These are phyloP conservation scores for Conopomorpha cramerella DNA, from an alignment of 1,140 invertebrate species.

Conservation along the genomic window DNA sequence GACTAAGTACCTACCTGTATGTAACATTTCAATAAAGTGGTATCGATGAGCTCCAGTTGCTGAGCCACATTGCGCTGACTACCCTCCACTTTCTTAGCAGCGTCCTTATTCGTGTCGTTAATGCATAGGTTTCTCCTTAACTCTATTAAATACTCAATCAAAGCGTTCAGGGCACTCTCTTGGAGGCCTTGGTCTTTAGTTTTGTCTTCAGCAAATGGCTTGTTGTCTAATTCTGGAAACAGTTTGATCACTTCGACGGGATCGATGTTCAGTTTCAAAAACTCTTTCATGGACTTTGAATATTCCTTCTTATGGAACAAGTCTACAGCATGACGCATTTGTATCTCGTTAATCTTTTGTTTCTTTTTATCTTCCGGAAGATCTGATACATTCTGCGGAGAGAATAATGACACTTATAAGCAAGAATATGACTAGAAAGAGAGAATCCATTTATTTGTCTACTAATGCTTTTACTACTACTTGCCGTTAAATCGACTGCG, in stretches of 20 bases:
- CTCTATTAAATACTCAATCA: conserved; percentile 88
- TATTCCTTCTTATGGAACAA: conserved; percentile 88
- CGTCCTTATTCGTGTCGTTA: too few species aligned
- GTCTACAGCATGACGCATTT: conserved; percentile 88
- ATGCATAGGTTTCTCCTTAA: conserved; percentile 67
- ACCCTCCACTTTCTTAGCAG: conserved; percentile 31
- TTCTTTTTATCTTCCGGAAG: conserved; percentile 80
- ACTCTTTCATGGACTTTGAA: conserved; percentile 88
- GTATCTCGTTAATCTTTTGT: conserved; percentile 83
- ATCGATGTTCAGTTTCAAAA: conserved; percentile 86
- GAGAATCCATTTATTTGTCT: too few species aligned
- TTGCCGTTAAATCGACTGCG: conserved; percentile 89
- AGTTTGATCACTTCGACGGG: conserved; percentile 93
- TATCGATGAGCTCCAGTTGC: conserved; percentile 93
- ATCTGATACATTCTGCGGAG: conserved; percentile 79
- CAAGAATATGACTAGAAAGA: too few species aligned
- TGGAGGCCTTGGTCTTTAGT: conserved; percentile 79
- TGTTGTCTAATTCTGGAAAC: conserved; percentile 88
- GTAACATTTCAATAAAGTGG: conserved; percentile 95
- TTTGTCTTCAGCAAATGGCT: conserved; percentile 22
- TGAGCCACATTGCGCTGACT: conserved; percentile 60
- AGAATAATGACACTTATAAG: conserved; percentile 13
- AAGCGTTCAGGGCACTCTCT: conserved; percentile 84
- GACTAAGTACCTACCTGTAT: conserved; percentile 68
- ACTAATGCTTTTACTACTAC: too few species aligned